Base-by-base conservation (phyloP, 2,113 vertebrate genomes). In the Thalassarche chlororhynchos region DNA sequence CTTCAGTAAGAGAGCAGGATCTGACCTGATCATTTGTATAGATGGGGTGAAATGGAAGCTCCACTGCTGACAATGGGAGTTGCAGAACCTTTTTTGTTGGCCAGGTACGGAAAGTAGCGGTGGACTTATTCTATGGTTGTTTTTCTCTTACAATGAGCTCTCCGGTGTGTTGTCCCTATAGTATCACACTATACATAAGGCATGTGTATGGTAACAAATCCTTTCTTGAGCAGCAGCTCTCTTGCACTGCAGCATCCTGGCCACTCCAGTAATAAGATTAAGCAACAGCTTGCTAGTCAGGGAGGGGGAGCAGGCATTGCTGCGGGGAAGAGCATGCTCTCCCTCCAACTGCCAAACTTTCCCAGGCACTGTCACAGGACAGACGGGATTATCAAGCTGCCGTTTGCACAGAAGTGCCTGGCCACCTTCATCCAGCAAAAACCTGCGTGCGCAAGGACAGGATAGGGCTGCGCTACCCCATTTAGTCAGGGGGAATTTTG, bases 11-110 rank as follows among this genome's bases (percentile, higher is more conserved):
- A 55, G 40, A 52, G 36, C 28, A 21, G 64, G 81, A 57, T 19
- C 42, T 32, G 36, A 85, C 31, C 58, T 19, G 26, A 31, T 16
- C 40, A 51, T 44, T 86, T 92, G 86, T 92, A 42, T 40, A 88
- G 88, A 69, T 3, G 3, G 47, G 44, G 23, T 77, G 89, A 93
- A 96, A 94, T n/a, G 6, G 23, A 92, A 93, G 44, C 74, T 92
- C 51, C 74, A 71, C 4, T 0, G 36, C 61, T 57, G 69, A 77
- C 72, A 65, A 5, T 2, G 14, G 32, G 23, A 75, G 14, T 8
- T 36, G n/a, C 38, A 81, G 51, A 90, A 82, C 4, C 10, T 36
- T 44, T 85, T 58, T 38, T 68, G 32, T 51, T 54, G 19, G 46
- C 38, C 5, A 3, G 24, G 18, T 28, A 36, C 2, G 7, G 32